These are phyloP conservation scores for Odontamblyopus lacepedii DNA, from an alignment of 2,797 vertebrate genomes.

Conservation along the genomic window DNA sequence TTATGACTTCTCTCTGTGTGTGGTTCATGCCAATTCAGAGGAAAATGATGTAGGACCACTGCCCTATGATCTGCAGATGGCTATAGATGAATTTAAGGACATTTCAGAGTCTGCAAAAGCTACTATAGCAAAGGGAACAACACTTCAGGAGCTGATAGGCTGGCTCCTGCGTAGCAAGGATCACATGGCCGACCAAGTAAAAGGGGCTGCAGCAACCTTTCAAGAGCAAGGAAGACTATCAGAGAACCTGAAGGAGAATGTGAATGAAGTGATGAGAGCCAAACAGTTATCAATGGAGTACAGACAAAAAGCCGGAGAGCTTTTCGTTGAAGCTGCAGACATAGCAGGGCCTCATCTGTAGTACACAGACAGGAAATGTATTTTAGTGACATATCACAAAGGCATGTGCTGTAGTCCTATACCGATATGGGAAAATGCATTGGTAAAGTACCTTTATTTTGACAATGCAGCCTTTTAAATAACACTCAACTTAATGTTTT, in stretches of 20 bases:
- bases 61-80: constrained; percentile 55
- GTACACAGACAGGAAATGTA: neutral
- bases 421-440: neutral
- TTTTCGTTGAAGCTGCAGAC: constrained; percentile 70
- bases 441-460: neutral
- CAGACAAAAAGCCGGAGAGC: constrained; percentile 60
- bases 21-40: constrained; percentile 41
- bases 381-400: neutral
- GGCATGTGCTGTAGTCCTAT: neutral
- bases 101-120: constrained; percentile 67
- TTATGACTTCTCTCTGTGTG: constrained; percentile 74
- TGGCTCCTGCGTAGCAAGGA: constrained; percentile 68
- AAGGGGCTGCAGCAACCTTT: constrained; percentile 43
- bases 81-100: constrained; percentile 61
- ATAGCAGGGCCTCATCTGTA: constrained; percentile 61
- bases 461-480: too few species aligned
- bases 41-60: constrained; percentile 15
- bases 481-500: too few species aligned
- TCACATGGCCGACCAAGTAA: constrained; percentile 62
- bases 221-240: constrained; percentile 70
- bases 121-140: constrained; percentile 62
- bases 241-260: constrained; percentile 73
- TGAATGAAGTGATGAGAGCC: constrained; percentile 71
- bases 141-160: constrained; percentile 69
- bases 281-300: constrained; percentile 67